A percentile compares a stretch with the other conserved stretches of the same genome.
Conservation (phyloP, 1,140 invertebrate species). For the Macrobrachium rosenbergii region DNA sequence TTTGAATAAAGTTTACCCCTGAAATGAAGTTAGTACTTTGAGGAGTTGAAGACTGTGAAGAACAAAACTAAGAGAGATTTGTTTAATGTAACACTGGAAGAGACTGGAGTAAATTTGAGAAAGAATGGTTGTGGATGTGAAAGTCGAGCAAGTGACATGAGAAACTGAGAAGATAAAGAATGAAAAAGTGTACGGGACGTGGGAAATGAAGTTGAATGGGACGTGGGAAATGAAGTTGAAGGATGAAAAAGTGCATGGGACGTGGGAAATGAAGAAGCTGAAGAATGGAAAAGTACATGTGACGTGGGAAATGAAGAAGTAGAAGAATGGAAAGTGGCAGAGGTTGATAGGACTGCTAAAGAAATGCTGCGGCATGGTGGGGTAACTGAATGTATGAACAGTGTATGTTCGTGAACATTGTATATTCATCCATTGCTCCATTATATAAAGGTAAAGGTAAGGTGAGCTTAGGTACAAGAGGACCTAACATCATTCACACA, state of each 20-base stretch:
- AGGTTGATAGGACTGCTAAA: not conserved
- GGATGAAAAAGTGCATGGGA: not conserved
- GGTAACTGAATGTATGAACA: too few relatives aligned
- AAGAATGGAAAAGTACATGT: too few relatives aligned
- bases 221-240: not conserved
- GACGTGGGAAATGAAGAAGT: not conserved
- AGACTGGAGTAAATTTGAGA: not conserved
- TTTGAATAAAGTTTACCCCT: too few relatives aligned
- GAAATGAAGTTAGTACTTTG: too few relatives aligned
- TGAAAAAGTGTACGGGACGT: not conserved
- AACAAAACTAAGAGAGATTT: not conserved
- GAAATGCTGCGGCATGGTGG: too few relatives aligned
- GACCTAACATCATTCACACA: too few relatives aligned
- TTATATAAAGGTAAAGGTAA: conserved; percentile 3
- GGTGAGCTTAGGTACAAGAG: not conserved
- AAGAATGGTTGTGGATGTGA: not conserved
- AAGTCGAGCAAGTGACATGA: not conserved
- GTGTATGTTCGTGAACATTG: too few relatives aligned
- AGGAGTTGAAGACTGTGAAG: too few relatives aligned
- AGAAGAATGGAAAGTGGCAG: not conserved
- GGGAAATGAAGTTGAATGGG: not conserved
- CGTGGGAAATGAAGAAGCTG: not conserved
- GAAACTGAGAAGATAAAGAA: not conserved
- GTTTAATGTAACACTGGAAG: not conserved
- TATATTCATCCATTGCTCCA: not conserved